Conservation (phyloP, 92 coral and sea anemone species). For the Umimayanthus kanabou region DNA sequence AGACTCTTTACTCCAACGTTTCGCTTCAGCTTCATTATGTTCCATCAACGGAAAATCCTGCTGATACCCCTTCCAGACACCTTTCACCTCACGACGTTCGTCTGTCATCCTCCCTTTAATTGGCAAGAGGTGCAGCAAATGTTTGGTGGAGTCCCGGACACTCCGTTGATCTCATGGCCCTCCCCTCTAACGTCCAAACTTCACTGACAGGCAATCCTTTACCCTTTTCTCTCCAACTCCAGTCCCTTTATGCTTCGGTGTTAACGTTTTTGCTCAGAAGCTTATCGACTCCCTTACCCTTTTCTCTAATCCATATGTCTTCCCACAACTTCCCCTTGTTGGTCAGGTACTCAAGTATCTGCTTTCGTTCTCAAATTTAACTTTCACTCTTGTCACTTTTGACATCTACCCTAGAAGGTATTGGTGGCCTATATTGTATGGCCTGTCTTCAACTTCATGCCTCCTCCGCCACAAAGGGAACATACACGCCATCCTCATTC, state of each 20-base stretch:
- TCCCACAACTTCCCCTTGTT: constrained; percentile 7
- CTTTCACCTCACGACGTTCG: not conserved
- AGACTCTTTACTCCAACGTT: constrained; percentile 7
- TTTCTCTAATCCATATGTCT: constrained; percentile 30
- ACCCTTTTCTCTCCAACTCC: constrained; percentile 28
- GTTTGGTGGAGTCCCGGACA: not conserved
- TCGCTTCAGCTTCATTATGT: not conserved
- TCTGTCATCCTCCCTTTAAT: not conserved
- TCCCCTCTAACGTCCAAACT: not conserved
- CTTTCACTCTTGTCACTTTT: too few relatives aligned
- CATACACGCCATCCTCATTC: constrained; percentile 43
- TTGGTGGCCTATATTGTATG: too few relatives aligned
- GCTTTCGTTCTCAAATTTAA: too few relatives aligned
- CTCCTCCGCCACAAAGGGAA: constrained; percentile 54
- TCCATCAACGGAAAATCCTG: constrained; percentile 6
- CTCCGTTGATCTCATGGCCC: not conserved
- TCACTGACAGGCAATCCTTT: not conserved
- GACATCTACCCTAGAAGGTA: too few relatives aligned
- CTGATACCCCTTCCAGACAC: constrained; percentile 23
- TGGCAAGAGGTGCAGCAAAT: too few relatives aligned
- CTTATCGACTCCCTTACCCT: not conserved
- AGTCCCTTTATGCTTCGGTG: not conserved
- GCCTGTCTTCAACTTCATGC: too few relatives aligned
- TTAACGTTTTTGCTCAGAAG: constrained; percentile 3
- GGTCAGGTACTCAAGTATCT: not conserved